Percentiles rank a stretch among this genome's conserved stretches.
Conservation (phyloP, 2,113 vertebrate genomes). For the Leiothrix lutea region DNA sequence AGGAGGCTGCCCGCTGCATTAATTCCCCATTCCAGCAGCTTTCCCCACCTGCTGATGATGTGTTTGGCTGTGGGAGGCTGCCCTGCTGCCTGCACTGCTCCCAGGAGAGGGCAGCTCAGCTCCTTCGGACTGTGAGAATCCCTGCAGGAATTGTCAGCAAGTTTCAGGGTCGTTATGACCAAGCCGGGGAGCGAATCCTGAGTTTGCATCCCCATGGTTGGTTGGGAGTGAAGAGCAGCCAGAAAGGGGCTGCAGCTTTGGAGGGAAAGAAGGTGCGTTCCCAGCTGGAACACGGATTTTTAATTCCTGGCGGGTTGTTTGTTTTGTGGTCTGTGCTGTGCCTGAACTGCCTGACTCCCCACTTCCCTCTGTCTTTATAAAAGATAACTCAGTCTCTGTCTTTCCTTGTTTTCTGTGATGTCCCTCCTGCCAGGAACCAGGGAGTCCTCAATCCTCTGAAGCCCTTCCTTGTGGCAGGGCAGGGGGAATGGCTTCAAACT, state of each 20-base stretch:
- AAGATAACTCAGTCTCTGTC: not conserved
- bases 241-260: not conserved
- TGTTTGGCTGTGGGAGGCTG: not conserved
- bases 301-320: not conserved
- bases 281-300: not conserved
- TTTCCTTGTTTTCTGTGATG: accelerated
- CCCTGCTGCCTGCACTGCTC: conserved; percentile 21
- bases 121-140: not conserved
- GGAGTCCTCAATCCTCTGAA: accelerated
- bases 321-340: not conserved
- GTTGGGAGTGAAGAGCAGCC: not conserved
- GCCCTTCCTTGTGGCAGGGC: not conserved
- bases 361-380: not conserved
- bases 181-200: not conserved
- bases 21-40: not conserved
- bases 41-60: not conserved
- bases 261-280: not conserved
- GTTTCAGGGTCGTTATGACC: not conserved
- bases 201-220: not conserved
- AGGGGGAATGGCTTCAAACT: not conserved
- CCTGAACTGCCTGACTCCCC: not conserved
- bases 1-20: not conserved
- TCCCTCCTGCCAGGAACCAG: not conserved
- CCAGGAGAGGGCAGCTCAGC: conserved; percentile 50
- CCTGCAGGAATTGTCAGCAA: not conserved